Conservation (phyloP, 2,113 vertebrate genomes). For the Tenebrosternarchus preto region DNA sequence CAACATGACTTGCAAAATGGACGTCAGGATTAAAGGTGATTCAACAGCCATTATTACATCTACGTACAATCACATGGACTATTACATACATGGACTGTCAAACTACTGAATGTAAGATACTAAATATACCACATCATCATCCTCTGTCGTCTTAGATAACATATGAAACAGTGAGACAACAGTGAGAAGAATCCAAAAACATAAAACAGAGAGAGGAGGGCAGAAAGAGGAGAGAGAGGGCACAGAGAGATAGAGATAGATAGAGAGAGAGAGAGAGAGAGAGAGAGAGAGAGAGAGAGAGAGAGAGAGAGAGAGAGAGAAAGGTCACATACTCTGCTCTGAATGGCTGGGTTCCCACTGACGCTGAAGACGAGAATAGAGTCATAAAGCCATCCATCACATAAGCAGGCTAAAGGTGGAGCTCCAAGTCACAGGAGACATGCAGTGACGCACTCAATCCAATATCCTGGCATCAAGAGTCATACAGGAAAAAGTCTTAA, state of each 20-base stretch:
- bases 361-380: conserved; percentile 72
- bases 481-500: conserved; percentile 44
- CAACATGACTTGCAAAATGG: background rate
- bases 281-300: conserved; percentile 49
- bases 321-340: conserved; percentile 66
- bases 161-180: background rate
- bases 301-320: conserved; percentile 52
- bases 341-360: conserved; percentile 56
- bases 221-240: too few species aligned
- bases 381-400: conserved; percentile 71
- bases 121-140: conserved; percentile 20
- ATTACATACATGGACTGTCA: too few species aligned
- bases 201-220: too few species aligned
- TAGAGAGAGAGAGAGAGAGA: conserved; percentile 49
- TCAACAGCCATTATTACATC: too few species aligned
- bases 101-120: background rate
- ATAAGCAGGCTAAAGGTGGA: conserved; percentile 63
- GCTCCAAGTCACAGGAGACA: conserved; percentile 40
- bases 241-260: too few species aligned
- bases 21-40: too few species aligned
- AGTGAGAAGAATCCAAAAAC: too few species aligned
- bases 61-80: too few species aligned
- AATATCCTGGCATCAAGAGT: conserved; percentile 36
- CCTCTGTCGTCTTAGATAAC: conserved; percentile 59
- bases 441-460: conserved; percentile 5